These are phyloP conservation scores for Rhombomys opimus DNA, from an alignment of 2,113 vertebrate genomes.

Conservation along the genomic window DNA sequence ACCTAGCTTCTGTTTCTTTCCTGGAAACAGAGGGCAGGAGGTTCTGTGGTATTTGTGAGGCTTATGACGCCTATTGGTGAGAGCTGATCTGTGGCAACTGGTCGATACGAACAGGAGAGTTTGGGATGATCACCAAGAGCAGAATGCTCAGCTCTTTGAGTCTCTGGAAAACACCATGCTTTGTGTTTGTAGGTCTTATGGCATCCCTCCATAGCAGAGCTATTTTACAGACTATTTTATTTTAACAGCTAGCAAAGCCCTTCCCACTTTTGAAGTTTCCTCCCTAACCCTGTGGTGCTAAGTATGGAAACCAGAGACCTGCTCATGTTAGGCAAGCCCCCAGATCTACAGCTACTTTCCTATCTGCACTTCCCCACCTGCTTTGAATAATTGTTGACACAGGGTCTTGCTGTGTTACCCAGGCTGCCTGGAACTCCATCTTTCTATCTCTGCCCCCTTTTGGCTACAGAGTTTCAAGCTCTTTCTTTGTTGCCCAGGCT, in stretches of 20 bases:
- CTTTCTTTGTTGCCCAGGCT: neutral
- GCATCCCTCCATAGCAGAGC: constrained; percentile 42
- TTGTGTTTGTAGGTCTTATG: constrained; percentile 47
- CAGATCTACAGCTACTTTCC: neutral
- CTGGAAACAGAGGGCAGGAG: neutral
- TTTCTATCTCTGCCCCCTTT: neutral
- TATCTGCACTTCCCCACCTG: neutral
- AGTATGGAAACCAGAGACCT: neutral
- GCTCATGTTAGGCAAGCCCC: neutral
- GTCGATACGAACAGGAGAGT: neutral
- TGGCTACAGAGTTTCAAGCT: no score
- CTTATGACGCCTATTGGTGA: constrained; percentile 18
- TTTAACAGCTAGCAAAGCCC: constrained; percentile 16
- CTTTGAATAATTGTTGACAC: neutral
- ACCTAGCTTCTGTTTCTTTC: constrained; percentile 49
- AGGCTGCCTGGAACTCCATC: neutral
- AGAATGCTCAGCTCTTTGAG: constrained; percentile 42
- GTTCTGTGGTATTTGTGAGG: constrained; percentile 32
- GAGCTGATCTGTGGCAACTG: constrained; percentile 5
- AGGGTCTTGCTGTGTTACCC: neutral
- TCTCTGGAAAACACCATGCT: neutral
- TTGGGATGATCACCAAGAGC: neutral
- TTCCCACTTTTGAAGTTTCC: neutral
- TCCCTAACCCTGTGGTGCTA: neutral
- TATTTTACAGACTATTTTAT: neutral